Conservation (phyloP, 2,888 invertebrate genomes). For the Trissoscelio sp. region DNA sequence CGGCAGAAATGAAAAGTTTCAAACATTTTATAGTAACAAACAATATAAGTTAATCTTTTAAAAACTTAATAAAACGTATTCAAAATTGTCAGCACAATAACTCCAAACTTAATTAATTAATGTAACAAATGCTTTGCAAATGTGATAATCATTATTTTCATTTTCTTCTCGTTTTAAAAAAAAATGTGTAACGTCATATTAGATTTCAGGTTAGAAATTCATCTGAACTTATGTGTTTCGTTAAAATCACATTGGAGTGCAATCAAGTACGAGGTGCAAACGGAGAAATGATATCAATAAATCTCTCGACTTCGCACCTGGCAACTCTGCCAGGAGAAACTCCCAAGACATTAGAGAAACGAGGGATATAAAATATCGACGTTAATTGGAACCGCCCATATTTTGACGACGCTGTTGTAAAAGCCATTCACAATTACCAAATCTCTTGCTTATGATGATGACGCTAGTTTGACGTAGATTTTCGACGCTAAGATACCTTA, state of each 20-base stretch:
- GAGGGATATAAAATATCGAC: constrained; percentile 32
- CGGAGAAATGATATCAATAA: constrained; percentile 51
- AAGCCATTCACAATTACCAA: constrained; percentile 39
- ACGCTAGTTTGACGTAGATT: neutral
- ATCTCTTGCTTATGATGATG: constrained; percentile 16
- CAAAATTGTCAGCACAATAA: no score
- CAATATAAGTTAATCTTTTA: no score
- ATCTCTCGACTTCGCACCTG: constrained; percentile 20
- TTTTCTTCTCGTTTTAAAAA: no score
- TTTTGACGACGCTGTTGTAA: neutral
- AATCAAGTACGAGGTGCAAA: constrained; percentile 36
- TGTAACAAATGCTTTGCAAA: no score
- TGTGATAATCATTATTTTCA: no score
- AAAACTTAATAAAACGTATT: no score
- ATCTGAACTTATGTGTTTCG: constrained; percentile 21
- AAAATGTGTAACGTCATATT: constrained; percentile 34
- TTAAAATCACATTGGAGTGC: constrained; percentile 28
- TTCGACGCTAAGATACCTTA: neutral
- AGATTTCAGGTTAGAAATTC: constrained; percentile 14
- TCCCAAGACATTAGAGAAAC: constrained; percentile 36
- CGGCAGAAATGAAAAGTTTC: no score
- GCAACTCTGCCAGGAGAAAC: constrained; percentile 18
- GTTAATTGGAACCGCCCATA: constrained; percentile 40
- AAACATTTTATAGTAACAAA: no score
- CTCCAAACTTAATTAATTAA: no score